Evolutionary conservation across 2,113 vertebrate species (phyloP).

Genomic region (Herpetotheres cachinnans): DNA sequence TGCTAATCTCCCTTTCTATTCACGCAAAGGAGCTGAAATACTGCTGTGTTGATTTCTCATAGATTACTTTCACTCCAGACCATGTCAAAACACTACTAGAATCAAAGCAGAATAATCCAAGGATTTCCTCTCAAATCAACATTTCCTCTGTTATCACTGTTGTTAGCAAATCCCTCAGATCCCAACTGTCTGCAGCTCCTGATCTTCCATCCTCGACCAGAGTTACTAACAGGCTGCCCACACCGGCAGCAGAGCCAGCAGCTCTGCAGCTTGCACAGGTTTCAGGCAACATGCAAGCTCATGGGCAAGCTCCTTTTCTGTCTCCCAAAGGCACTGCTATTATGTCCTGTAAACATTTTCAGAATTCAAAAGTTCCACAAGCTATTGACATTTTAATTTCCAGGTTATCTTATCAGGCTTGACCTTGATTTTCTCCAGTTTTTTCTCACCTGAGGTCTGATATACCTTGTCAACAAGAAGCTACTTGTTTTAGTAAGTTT

Average conservation of each 20-base stretch:
- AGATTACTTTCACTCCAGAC: slow-evolving; percentile 29
- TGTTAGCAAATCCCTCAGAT: not conserved
- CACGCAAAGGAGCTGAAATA: not conserved
- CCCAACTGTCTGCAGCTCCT: not conserved
- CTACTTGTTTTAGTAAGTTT: not conserved
- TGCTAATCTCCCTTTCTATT: not conserved
- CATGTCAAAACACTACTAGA: not conserved
- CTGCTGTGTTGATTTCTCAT: not conserved
- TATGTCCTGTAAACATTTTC: fast-evolving
- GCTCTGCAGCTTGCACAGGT: not conserved
- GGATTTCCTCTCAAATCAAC: slow-evolving; percentile 35
- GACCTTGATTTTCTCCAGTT: not conserved
- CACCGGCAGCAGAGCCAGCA: fast-evolving
- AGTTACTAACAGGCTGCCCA: not conserved
- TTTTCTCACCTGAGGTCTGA: not conserved
- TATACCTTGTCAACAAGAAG: not conserved
- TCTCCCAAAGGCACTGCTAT: not conserved
- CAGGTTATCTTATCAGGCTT: not conserved
- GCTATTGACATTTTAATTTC: not conserved
- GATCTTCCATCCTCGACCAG: fast-evolving
- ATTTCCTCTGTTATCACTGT: slow-evolving; percentile 4
- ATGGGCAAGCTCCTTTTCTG: not conserved
- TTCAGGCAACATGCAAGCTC: not conserved
- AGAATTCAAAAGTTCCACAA: not conserved
- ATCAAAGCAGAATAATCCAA: slow-evolving; percentile 37